phyloP scores from a whole-genome alignment of 2,888 invertebrate genomes.

The Petrolisthes manimaculis region DNA sequence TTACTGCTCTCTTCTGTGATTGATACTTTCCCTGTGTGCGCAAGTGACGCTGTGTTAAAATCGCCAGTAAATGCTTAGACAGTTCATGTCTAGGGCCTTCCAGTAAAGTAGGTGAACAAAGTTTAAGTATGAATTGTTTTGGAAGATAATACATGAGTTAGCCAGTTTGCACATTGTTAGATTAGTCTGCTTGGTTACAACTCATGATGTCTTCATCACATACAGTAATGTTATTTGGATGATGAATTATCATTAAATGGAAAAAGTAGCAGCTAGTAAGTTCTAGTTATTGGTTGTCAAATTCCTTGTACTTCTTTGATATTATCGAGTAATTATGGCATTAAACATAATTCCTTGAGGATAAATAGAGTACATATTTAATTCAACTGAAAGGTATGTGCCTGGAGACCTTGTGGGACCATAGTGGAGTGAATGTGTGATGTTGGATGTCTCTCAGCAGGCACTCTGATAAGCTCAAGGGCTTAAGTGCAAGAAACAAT shows the following conservation, averaged over 20 bases:
- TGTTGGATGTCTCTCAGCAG: slow-evolving; percentile 24
- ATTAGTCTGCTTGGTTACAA: not conserved
- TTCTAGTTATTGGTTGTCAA: no score
- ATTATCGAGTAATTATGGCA: no score
- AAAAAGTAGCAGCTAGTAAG: not conserved
- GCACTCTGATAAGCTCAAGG: slow-evolving; percentile 14
- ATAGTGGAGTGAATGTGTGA: slow-evolving; percentile 16
- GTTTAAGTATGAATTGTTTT: not conserved
- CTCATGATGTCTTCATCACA: not conserved
- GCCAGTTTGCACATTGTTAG: not conserved
- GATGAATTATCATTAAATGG: no score
- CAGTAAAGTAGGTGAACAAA: not conserved
- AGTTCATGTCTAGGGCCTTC: not conserved
- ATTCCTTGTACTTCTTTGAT: no score
- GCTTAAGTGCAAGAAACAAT: slow-evolving; percentile 44
- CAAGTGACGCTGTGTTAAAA: not conserved
- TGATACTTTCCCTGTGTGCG: not conserved
- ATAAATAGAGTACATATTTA: not conserved
- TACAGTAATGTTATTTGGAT: not conserved
- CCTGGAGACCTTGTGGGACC: slow-evolving; percentile 11
- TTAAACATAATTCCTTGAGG: not conserved
- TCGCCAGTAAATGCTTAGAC: not conserved
- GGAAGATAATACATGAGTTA: not conserved
- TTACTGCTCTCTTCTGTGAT: not conserved
- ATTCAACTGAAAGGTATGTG: slow-evolving; percentile 33